Conservation (phyloP, 92 coral and sea anemone genomes). For the Montipora capitata region DNA sequence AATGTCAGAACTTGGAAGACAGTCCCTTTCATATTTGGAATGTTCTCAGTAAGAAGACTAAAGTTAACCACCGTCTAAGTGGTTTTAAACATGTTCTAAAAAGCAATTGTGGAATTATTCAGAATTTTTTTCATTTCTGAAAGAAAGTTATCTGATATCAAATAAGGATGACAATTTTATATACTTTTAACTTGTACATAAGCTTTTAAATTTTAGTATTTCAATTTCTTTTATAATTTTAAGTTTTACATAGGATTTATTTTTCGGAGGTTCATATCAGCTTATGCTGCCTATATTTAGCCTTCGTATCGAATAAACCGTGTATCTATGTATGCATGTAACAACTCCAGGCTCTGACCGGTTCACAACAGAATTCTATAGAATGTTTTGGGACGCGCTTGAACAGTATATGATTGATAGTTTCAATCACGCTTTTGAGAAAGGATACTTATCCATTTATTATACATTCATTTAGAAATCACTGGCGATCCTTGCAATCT, state of each 20-base stretch:
- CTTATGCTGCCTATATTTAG: background rate
- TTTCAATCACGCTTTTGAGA: too few species aligned
- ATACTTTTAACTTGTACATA: background rate
- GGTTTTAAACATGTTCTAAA: slow-evolving; percentile 1
- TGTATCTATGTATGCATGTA: background rate
- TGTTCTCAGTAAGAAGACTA: background rate
- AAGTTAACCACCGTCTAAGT: background rate
- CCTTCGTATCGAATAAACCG: background rate
- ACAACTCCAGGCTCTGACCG: too few species aligned
- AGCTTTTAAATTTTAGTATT: background rate
- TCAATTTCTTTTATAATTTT: too few species aligned
- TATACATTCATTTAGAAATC: too few species aligned
- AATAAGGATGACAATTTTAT: background rate
- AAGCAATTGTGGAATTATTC: slow-evolving; percentile 10
- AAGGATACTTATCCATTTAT: too few species aligned
- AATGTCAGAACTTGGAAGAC: background rate
- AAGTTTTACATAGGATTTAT: background rate
- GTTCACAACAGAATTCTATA: too few species aligned
- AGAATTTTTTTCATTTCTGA: slow-evolving; percentile 1
- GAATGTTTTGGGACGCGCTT: too few species aligned
- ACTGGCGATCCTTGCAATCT: too few species aligned
- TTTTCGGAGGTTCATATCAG: background rate
- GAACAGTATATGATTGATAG: too few species aligned
- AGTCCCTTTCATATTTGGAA: background rate
- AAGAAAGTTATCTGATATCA: background rate